Conservation (phyloP, 2,797 vertebrate genomes). For the Craterocephalus amniculus region DNA sequence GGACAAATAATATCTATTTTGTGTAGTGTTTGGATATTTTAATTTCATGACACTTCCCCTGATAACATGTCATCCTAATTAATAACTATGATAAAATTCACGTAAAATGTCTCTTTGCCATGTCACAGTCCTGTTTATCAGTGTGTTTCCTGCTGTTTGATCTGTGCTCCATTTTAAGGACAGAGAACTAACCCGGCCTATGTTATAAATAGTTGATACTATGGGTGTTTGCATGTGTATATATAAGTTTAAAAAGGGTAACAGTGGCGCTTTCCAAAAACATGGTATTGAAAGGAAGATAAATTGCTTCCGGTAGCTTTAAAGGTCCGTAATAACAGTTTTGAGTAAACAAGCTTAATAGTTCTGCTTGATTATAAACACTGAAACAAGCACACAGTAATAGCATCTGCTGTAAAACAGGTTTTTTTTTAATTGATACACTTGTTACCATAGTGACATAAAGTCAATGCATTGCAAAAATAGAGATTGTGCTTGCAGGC, state of each 20-base stretch:
- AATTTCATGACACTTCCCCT: too few relatives aligned
- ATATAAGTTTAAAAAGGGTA: neutral
- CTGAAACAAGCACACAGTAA: slow-evolving; percentile 30
- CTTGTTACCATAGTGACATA: slow-evolving; percentile 47
- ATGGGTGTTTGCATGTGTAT: neutral
- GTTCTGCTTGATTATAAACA: slow-evolving; percentile 31
- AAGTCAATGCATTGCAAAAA: slow-evolving; percentile 58
- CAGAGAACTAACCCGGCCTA: neutral
- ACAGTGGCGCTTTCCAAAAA: slow-evolving; percentile 20
- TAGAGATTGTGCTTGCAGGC: slow-evolving; percentile 35
- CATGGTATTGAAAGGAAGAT: slow-evolving; percentile 40
- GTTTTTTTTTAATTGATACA: slow-evolving; percentile 54
- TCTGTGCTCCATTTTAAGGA: neutral
- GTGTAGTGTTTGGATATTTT: too few relatives aligned
- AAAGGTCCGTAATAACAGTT: slow-evolving; percentile 53
- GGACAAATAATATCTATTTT: too few relatives aligned
- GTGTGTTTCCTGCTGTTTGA: neutral
- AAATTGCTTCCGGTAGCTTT: slow-evolving; percentile 32
- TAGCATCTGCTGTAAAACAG: slow-evolving; percentile 51
- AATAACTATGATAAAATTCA: too few relatives aligned
- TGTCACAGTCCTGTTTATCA: neutral
- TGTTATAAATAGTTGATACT: neutral
- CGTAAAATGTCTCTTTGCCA: too few relatives aligned
- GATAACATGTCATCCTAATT: too few relatives aligned
- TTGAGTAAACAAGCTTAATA: slow-evolving; percentile 44